Percentiles rank a stretch among this genome's conserved stretches.
Evolutionary conservation across 2,888 invertebrate genomes (phyloP).

Genomic region (Sinentomon sp.): DNA sequence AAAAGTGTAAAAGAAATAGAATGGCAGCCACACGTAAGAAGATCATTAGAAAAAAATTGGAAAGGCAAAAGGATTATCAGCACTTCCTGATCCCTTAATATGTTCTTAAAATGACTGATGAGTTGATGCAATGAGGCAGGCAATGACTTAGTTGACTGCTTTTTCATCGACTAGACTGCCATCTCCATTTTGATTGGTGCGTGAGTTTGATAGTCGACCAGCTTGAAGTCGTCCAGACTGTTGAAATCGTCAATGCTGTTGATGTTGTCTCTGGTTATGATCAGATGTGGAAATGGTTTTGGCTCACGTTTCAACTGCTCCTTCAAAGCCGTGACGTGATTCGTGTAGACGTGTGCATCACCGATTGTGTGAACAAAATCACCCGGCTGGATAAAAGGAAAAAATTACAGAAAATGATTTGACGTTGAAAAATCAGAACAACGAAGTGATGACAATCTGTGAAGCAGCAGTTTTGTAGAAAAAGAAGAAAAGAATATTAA

Average conservation of each 20-base stretch:
- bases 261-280: constrained; percentile 40
- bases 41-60: no score
- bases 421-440: not conserved
- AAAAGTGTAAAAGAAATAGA: no score
- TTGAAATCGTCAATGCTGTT: constrained; percentile 56
- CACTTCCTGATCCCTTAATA: no score
- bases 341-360: constrained; percentile 79
- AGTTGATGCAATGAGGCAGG: no score
- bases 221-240: constrained; percentile 50
- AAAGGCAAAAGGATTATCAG: no score
- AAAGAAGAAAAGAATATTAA: no score
- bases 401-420: not conserved
- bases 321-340: constrained; percentile 57
- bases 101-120: no score
- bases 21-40: no score
- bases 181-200: constrained; percentile 76
- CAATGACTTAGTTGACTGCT: no score
- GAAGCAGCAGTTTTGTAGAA: no score
- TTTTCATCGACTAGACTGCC: no score
- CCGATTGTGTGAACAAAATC: constrained; percentile 86
- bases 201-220: constrained; percentile 60
- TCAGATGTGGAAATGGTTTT: constrained; percentile 48
- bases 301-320: constrained; percentile 53
- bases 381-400: constrained; percentile 33
- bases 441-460: not conserved